Base-by-base conservation (phyloP, 2,113 vertebrate genomes). In the Scomber japonicus region DNA sequence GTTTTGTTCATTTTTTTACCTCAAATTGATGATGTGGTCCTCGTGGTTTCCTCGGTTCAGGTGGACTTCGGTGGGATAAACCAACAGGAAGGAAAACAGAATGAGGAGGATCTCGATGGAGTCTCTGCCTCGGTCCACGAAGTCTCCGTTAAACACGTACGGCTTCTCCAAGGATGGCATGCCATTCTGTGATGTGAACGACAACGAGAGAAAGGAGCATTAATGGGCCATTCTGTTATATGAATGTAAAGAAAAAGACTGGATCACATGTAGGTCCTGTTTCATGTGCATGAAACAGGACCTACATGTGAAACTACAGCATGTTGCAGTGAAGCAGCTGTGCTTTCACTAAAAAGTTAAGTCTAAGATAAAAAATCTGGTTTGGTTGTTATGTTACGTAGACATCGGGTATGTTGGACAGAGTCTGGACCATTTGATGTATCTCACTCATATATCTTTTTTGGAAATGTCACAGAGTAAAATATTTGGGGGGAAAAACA, bases 11-110 rank as follows among this genome's bases (percentile, higher is more conserved):
- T 49, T 65, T 66, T 12, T 27, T 2, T 35, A 98, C 97, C 96
- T 96, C 88, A 99, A 91, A 82, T 99, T 99, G 81, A 99, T 95
- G 53, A 99, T 94, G 9, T 97, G 95, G 91, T 99, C 97, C 87
- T 99, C 98, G 0, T 99, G 97, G 90, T 99, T 99, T 78, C 98
- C 97, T 1, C 97, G 93, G 90, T 99, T 99, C 24, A 99, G 95
- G 71, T 97, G 94, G 83, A 99, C 94, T 46, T 96, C 95, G 46
- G 96, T 96, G 0, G 98, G 98, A 49, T 97, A 99, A 85, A 98
- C 92, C 74, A 99, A 88, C 88, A 97, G 91, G 89, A 98, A 99
- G 30, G 96, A 86, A 78, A 99, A 98, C 55, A 99, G 94, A 76
- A 98, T 77, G 85, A 99, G 92, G 62, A 99, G 93, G 87, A 99